Evolutionary conservation across 2,888 invertebrate genomes (phyloP).

Genomic region (Lasioglossum villosulum): DNA sequence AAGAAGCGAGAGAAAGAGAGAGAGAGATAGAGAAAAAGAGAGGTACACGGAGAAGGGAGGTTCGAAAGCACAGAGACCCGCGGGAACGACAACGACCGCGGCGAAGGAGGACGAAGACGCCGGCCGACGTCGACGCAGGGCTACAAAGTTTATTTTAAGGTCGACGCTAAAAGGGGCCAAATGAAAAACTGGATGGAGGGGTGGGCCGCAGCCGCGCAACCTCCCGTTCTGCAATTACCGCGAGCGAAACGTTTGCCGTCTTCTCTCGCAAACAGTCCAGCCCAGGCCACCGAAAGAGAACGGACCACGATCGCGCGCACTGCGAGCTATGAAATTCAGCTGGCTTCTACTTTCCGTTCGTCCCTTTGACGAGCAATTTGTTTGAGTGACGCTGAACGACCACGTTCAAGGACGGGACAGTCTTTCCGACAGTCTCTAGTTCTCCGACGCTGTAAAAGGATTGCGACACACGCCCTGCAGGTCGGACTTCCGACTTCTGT

Average conservation of each 20-base stretch:
- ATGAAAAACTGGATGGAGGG: constrained; percentile 73
- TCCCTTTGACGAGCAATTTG: constrained; percentile 36
- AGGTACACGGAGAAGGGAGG: constrained; percentile 12
- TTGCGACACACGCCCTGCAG: not conserved
- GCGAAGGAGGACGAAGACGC: constrained; percentile 27
- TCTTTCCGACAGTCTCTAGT: not conserved
- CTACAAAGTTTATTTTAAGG: constrained; percentile 76
- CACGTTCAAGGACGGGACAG: not conserved
- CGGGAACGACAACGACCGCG: constrained; percentile 30
- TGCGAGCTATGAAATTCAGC: constrained; percentile 7
- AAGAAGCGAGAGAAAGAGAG: not conserved
- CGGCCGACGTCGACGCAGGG: constrained; percentile 41
- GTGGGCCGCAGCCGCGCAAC: constrained; percentile 48
- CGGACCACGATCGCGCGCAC: not conserved
- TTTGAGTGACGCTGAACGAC: constrained; percentile 18
- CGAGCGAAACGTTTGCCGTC: constrained; percentile 51
- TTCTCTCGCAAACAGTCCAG: constrained; percentile 26
- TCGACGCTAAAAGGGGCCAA: constrained; percentile 73
- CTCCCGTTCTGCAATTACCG: constrained; percentile 69
- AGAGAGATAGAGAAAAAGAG: constrained; percentile 2
- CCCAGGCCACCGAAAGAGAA: constrained; percentile 16
- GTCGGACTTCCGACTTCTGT: not conserved
- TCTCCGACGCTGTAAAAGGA: not conserved
- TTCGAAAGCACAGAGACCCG: constrained; percentile 14
- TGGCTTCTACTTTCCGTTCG: not conserved